Evolutionary conservation across 2,888 invertebrate genomes (phyloP).

Genomic region (Sinohyriopsis cumingii): DNA sequence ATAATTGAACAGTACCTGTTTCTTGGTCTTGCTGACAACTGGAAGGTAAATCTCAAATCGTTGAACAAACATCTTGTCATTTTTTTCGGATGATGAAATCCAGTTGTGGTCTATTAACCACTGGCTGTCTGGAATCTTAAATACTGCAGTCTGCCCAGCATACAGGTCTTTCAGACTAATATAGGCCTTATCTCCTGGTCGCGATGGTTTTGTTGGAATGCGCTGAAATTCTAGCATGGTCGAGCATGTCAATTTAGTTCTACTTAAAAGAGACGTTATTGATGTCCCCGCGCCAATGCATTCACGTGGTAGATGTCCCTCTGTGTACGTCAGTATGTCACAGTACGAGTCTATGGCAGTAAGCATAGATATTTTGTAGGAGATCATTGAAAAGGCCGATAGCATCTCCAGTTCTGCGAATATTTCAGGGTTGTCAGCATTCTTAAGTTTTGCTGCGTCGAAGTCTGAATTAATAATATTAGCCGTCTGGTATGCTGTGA

Average conservation of each 20-base stretch:
- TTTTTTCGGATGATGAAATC: neutral
- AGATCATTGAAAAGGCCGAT: slow-evolving; percentile 1
- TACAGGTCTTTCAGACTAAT: slow-evolving; percentile 2
- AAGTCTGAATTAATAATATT: slow-evolving; percentile 1
- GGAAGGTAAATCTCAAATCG: slow-evolving; percentile 5
- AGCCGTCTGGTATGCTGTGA: neutral
- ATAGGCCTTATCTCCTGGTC: slow-evolving; percentile 1
- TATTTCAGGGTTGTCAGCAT: neutral
- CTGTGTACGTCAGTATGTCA: slow-evolving; percentile 2
- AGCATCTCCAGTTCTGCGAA: neutral
- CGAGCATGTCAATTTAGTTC: neutral
- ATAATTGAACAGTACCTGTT: neutral
- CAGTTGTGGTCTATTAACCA: slow-evolving; percentile 2
- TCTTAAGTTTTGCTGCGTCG: neutral
- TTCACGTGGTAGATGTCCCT: neutral
- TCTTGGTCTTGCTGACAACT: neutral
- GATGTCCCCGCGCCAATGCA: neutral
- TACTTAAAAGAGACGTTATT: neutral
- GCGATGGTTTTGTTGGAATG: neutral
- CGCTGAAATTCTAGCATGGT: neutral
- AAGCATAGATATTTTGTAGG: neutral
- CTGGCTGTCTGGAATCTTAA: slow-evolving; percentile 1
- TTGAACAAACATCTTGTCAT: slow-evolving; percentile 2
- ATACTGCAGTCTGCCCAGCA: neutral
- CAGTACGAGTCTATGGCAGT: slow-evolving; percentile 2